Evolutionary conservation across 2,113 vertebrate genomes (phyloP).

Genomic region (Crotalus viridis): DNA sequence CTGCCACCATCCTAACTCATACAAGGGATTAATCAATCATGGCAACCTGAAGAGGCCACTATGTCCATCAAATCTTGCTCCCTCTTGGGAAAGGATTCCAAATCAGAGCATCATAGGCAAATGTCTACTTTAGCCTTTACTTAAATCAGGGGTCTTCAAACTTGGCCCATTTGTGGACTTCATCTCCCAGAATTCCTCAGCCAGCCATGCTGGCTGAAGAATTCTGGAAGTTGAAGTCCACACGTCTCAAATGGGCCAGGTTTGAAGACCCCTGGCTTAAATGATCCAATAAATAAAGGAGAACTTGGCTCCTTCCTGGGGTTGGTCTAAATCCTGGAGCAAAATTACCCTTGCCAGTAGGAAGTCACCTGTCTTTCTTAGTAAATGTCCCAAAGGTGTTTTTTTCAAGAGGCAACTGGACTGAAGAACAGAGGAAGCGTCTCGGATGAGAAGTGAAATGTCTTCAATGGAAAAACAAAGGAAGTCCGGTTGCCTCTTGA

Average conservation of each 20-base stretch:
- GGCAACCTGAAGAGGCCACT: too few species aligned
- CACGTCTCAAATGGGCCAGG: too few species aligned
- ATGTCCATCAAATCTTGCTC: background rate
- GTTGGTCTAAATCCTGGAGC: background rate
- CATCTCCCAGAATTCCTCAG: too few species aligned
- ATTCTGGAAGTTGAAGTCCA: too few species aligned
- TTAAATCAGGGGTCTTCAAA: background rate
- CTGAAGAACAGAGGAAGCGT: background rate
- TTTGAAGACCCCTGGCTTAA: too few species aligned
- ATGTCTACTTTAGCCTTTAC: background rate
- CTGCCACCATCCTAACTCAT: too few species aligned
- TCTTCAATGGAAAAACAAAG: background rate
- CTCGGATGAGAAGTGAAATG: background rate
- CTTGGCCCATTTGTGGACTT: too few species aligned
- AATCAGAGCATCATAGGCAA: background rate
- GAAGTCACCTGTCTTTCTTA: background rate
- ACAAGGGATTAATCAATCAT: too few species aligned
- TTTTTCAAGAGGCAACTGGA: background rate
- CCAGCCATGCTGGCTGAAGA: too few species aligned
- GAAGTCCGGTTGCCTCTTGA: background rate
- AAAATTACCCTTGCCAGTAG: background rate
- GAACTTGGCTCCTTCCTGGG: background rate
- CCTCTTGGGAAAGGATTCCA: background rate
- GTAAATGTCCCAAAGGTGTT: background rate
- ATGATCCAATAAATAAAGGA: background rate